phyloP scores from a whole-genome alignment of 2,113 vertebrate species.

The Grus americana region DNA sequence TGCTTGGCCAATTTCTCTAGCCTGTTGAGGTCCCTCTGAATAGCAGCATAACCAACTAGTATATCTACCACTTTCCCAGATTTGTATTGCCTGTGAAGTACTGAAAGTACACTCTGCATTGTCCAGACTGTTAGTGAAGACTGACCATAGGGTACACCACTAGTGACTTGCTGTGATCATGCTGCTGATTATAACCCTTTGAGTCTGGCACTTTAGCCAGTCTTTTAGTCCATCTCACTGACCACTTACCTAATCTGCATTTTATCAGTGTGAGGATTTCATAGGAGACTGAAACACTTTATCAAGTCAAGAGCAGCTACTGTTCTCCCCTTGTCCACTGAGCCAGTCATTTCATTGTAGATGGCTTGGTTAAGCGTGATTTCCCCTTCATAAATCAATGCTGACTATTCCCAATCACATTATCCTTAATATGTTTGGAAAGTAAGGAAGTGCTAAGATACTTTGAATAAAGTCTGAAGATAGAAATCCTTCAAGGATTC shows the following conservation, averaged over 20 bases:
- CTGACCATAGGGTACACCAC: background rate
- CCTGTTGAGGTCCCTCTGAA: background rate
- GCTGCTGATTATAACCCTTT: background rate
- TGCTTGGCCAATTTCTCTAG: background rate
- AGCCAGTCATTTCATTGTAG: background rate
- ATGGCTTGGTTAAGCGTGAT: background rate
- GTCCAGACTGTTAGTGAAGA: background rate
- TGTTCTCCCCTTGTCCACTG: background rate
- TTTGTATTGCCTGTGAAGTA: background rate
- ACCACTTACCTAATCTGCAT: background rate
- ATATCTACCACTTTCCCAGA: background rate
- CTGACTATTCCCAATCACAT: background rate
- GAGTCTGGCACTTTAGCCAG: background rate
- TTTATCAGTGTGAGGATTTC: background rate
- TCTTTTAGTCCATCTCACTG: background rate
- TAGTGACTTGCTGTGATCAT: background rate
- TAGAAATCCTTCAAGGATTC: background rate
- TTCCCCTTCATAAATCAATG: background rate
- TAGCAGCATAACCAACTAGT: background rate
- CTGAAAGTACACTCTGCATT: background rate
- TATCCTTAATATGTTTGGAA: background rate
- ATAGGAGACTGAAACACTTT: background rate
- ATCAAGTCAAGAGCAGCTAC: background rate
- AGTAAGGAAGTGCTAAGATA: background rate
- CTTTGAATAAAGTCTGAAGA: background rate